Conservation (phyloP, 2,113 vertebrate genomes). For the Phyllostomus discolor region DNA sequence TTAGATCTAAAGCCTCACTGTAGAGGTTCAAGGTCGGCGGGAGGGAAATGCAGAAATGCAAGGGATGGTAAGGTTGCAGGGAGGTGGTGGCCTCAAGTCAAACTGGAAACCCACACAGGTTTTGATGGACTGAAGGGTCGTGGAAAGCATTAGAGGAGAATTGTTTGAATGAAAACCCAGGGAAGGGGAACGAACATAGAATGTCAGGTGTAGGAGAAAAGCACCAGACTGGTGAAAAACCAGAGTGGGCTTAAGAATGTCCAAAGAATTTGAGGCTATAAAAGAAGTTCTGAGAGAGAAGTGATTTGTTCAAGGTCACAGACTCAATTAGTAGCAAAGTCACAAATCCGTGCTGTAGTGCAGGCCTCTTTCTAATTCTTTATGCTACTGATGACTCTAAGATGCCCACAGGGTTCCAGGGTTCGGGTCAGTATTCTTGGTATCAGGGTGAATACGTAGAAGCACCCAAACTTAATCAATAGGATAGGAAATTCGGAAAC, state of each 20-base stretch:
- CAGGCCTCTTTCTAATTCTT: background rate
- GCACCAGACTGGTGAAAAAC: background rate
- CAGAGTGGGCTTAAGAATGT: background rate
- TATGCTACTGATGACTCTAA: background rate
- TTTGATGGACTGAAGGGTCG: background rate
- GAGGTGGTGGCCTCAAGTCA: background rate
- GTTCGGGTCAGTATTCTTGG: background rate
- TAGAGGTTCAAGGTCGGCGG: background rate
- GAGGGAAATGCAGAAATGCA: background rate
- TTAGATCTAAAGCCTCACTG: background rate
- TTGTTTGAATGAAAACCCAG: background rate
- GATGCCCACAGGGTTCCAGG: fast-evolving
- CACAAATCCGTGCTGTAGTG: background rate
- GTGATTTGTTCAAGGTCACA: background rate
- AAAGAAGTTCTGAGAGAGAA: background rate
- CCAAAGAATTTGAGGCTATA: background rate
- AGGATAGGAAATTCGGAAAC: background rate
- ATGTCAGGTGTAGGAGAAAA: background rate
- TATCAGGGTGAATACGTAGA: background rate
- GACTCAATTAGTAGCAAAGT: background rate
- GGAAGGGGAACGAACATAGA: fast-evolving
- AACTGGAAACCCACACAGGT: background rate
- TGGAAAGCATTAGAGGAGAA: background rate
- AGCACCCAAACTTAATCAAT: background rate
- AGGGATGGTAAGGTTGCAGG: background rate